Evolutionary conservation across 2,113 vertebrate genomes (phyloP).

Genomic region (Strigops habroptila): DNA sequence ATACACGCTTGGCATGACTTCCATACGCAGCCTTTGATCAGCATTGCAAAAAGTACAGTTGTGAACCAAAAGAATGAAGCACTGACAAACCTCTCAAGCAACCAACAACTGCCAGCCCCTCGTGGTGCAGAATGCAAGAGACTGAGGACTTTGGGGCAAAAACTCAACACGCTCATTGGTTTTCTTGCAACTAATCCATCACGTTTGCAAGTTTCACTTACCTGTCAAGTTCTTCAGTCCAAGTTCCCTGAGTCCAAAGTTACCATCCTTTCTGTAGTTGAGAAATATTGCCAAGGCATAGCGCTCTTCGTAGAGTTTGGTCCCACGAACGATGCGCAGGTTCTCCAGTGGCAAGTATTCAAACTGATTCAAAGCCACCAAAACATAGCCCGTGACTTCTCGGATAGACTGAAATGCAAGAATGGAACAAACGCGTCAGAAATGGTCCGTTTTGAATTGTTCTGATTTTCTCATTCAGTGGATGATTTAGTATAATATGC

Average conservation of each 20-base stretch:
- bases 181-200: not conserved
- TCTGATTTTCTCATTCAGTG: not conserved
- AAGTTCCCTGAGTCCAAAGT: slow-evolving; percentile 90
- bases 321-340: slow-evolving; percentile 91
- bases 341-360: slow-evolving; percentile 95
- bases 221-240: slow-evolving; percentile 94
- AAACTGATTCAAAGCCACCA: slow-evolving; percentile 97
- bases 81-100: not conserved
- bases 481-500: not conserved
- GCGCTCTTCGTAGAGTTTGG: slow-evolving; percentile 92
- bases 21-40: not conserved
- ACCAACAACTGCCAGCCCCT: not conserved
- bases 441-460: not conserved
- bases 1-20: not conserved
- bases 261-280: slow-evolving; percentile 93
- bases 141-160: not conserved
- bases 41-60: not conserved
- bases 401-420: slow-evolving; percentile 86
- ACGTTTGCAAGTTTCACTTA: slow-evolving; percentile 26
- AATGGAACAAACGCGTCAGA: not conserved
- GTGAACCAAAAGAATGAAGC: not conserved
- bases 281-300: slow-evolving; percentile 93
- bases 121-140: not conserved
- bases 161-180: not conserved
- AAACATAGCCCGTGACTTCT: slow-evolving; percentile 95